Conservation (phyloP, 2,797 vertebrate genomes). For the Crenichthys baileyi region DNA sequence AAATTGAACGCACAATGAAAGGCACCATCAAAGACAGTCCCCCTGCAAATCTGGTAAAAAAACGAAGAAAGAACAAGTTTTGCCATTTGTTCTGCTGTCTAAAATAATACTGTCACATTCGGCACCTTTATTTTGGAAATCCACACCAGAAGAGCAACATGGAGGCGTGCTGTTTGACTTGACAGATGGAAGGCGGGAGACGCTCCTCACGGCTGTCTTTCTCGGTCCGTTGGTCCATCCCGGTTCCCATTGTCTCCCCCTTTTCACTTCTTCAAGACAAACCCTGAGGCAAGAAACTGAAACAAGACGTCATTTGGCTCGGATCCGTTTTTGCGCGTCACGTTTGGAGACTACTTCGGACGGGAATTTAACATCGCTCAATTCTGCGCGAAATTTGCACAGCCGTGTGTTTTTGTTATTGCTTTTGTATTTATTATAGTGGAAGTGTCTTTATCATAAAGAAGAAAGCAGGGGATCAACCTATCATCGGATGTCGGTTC, state of each 20-base stretch:
- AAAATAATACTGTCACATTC: too few relatives aligned
- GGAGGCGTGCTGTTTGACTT: conserved; percentile 35
- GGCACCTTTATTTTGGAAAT: conserved; percentile 55
- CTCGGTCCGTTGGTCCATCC: conserved; percentile 71
- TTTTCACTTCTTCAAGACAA: conserved; percentile 56
- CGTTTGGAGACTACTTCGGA: conserved; percentile 37
- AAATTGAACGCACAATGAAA: background rate
- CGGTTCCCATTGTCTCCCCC: conserved; percentile 71
- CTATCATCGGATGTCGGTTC: conserved; percentile 11
- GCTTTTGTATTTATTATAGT: background rate
- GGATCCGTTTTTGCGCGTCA: background rate
- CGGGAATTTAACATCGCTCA: conserved; percentile 11
- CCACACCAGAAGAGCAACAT: background rate
- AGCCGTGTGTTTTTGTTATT: background rate
- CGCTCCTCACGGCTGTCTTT: conserved; percentile 66
- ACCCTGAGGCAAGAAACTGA: conserved; percentile 36
- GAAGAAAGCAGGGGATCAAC: conserved; percentile 24
- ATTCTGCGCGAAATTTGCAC: conserved; percentile 42
- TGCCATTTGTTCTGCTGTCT: background rate
- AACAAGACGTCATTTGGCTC: conserved; percentile 29
- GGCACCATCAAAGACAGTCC: background rate
- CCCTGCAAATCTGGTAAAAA: background rate
- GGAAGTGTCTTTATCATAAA: conserved; percentile 11
- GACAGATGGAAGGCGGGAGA: conserved; percentile 78
- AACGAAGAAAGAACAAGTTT: background rate